A percentile compares a stretch with the other conserved stretches of the same genome.
phyloP scores from a whole-genome alignment of 2,888 invertebrate genomes.

The Caenorhabditis sp. region DNA sequence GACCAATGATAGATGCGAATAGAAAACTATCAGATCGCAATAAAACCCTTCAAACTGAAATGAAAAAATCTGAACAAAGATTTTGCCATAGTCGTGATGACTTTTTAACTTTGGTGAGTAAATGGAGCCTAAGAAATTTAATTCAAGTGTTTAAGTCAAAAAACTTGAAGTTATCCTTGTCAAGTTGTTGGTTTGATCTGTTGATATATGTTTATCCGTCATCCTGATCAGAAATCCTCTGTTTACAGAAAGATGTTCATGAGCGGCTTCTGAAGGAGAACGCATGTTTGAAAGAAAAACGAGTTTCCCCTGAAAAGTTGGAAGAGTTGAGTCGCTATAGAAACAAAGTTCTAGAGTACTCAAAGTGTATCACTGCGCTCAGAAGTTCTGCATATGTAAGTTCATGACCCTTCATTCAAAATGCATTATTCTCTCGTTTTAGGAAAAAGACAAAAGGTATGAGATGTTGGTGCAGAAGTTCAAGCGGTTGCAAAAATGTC shows the following conservation, averaged over 20 bases:
- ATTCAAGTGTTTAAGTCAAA: too few species aligned
- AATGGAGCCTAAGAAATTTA: too few species aligned
- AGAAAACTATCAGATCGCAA: constrained; percentile 79
- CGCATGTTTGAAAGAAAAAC: constrained; percentile 75
- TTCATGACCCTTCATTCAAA: constrained; percentile 2
- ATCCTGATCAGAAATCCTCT: not conserved
- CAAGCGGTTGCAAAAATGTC: constrained; percentile 72
- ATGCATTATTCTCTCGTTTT: not conserved
- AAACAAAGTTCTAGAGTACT: constrained; percentile 79
- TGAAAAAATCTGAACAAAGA: constrained; percentile 78
- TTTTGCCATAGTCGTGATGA: constrained; percentile 79
- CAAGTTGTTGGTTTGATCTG: too few species aligned
- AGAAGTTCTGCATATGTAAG: constrained; percentile 76
- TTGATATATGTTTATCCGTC: too few species aligned
- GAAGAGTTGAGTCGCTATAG: constrained; percentile 80
- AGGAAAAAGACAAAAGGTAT: constrained; percentile 81
- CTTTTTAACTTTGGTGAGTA: constrained; percentile 76
- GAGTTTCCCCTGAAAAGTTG: constrained; percentile 81
- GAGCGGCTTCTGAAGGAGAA: constrained; percentile 81
- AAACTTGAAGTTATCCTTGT: too few species aligned
- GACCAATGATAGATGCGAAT: constrained; percentile 80
- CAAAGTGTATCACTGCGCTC: constrained; percentile 82
- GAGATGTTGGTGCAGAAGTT: constrained; percentile 80
- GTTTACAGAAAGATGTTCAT: constrained; percentile 78
- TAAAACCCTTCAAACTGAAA: constrained; percentile 70